A percentile compares a stretch with the other conserved stretches of the same genome.
Conservation (phyloP, 2,113 vertebrate species). For the Sebastes schlegelii region DNA sequence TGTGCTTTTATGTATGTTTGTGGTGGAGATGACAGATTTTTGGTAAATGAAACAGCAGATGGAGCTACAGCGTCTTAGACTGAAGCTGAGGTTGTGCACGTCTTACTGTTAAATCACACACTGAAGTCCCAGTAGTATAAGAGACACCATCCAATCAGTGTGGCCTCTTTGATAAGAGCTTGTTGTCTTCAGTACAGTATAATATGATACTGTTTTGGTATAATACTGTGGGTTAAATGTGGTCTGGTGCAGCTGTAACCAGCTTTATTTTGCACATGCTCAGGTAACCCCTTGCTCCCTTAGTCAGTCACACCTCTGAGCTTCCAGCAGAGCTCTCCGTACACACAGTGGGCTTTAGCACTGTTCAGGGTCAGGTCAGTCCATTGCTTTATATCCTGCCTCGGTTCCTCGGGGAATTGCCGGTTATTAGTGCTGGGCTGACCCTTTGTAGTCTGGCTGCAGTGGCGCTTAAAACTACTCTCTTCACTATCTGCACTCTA, state of each 20-base stretch:
- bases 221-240: background rate
- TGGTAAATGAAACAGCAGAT: slow-evolving; percentile 59
- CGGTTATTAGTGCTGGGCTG: slow-evolving; percentile 32
- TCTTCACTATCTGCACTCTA: background rate
- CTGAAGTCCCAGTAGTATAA: background rate
- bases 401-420: background rate
- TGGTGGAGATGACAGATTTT: background rate
- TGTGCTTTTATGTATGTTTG: background rate
- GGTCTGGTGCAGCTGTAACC: slow-evolving; percentile 1
- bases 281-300: background rate
- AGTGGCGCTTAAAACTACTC: background rate
- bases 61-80: slow-evolving; percentile 55
- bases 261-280: slow-evolving; percentile 1
- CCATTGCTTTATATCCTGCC: slow-evolving; percentile 22
- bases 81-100: background rate
- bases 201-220: background rate
- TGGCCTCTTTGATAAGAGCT: background rate
- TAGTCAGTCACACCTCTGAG: background rate
- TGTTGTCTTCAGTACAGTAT: background rate
- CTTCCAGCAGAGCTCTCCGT: slow-evolving; percentile 19
- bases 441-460: slow-evolving; percentile 20
- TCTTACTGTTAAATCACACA: slow-evolving; percentile 9
- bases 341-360: background rate
- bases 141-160: background rate
- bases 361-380: slow-evolving; percentile 22